Conservation (phyloP, 2,888 invertebrate genomes). For the Epistrophella euchroma region DNA sequence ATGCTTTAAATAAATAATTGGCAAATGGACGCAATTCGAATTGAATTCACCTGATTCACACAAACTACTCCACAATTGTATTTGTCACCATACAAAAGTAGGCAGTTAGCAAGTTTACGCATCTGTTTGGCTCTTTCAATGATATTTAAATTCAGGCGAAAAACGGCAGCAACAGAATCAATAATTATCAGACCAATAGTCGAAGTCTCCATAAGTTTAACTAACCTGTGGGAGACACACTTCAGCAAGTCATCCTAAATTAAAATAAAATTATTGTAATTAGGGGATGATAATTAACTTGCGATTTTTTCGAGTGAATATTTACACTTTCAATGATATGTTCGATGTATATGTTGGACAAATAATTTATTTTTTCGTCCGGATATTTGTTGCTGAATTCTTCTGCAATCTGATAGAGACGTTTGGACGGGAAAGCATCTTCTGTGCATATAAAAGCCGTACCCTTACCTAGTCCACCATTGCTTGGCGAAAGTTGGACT, state of each 20-base stretch:
- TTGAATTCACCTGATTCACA: conserved; percentile 88
- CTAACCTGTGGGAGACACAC: conserved; percentile 85
- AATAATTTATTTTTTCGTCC: conserved; percentile 82
- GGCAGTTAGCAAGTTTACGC: conserved; percentile 85
- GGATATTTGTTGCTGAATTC: conserved; percentile 81
- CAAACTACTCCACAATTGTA: conserved; percentile 87
- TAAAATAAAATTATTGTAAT: background rate
- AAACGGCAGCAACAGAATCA: conserved; percentile 90
- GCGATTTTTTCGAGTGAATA: no score
- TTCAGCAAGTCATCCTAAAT: conserved; percentile 85
- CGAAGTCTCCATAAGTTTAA: conserved; percentile 84
- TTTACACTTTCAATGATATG: conserved; percentile 86
- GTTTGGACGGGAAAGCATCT: conserved; percentile 88
- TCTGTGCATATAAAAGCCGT: conserved; percentile 90
- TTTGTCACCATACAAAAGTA: conserved; percentile 85
- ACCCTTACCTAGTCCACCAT: conserved; percentile 86
- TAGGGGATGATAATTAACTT: background rate
- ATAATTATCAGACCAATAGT: conserved; percentile 88
- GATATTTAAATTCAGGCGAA: conserved; percentile 85
- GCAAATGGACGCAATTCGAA: background rate
- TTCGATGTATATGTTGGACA: conserved; percentile 88
- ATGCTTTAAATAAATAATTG: background rate
- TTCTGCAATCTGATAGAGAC: conserved; percentile 86
- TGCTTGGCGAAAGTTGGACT: conserved; percentile 85
- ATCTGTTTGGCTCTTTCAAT: conserved; percentile 85